Percentiles rank a stretch among this genome's conserved stretches.
Evolutionary conservation across 2,797 vertebrate species (phyloP).

Genomic region (Sebastes vulpes): DNA sequence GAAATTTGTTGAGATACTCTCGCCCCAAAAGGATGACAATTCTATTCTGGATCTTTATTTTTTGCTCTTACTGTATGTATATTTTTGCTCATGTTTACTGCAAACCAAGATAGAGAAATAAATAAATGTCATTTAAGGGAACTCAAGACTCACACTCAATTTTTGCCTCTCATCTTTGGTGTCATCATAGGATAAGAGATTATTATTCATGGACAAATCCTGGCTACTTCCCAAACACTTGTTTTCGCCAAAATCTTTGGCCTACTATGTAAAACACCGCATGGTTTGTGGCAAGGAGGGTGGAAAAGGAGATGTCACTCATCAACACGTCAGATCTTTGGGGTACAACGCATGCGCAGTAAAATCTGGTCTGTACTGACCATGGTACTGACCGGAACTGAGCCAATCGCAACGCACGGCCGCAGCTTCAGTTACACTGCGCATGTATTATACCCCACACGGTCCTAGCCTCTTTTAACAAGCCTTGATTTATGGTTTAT

Average conservation of each 20-base stretch:
- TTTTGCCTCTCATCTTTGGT: slow-evolving; percentile 14
- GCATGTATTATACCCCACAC: too few relatives aligned
- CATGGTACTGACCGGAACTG: neutral
- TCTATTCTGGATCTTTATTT: slow-evolving; percentile 72
- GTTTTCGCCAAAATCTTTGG: neutral
- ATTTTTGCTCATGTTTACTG: slow-evolving; percentile 86
- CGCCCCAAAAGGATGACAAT: slow-evolving; percentile 55
- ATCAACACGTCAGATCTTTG: neutral
- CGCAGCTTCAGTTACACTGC: too few relatives aligned
- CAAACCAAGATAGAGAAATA: slow-evolving; percentile 84
- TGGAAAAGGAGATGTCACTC: neutral
- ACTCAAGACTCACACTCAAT: slow-evolving; percentile 39
- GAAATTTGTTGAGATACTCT: slow-evolving; percentile 45
- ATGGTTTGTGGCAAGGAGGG: neutral
- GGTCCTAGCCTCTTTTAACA: too few relatives aligned
- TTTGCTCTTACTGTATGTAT: slow-evolving; percentile 82
- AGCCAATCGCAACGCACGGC: neutral
- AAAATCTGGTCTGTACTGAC: neutral
- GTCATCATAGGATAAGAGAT: neutral
- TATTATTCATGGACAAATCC: neutral
- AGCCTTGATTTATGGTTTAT: too few relatives aligned
- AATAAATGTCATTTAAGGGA: slow-evolving; percentile 85
- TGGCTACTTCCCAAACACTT: neutral
- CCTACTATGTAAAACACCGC: too few relatives aligned
- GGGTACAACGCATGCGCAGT: neutral